These are phyloP conservation scores for Callyntrura sp. DNA, from an alignment of 2,888 invertebrate genomes.

Conservation along the genomic window DNA sequence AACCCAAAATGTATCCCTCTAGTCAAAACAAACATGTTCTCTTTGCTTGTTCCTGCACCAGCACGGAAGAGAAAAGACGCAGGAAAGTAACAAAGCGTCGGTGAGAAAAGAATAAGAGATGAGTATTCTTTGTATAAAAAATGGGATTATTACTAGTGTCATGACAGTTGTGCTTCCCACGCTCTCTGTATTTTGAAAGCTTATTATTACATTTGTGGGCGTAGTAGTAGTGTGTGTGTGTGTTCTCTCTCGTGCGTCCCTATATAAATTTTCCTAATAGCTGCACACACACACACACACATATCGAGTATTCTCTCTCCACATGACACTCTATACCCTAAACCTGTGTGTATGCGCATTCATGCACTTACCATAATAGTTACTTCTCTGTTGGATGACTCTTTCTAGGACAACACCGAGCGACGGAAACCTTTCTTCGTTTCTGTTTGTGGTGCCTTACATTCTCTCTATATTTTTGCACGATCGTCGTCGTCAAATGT, in stretches of 20 bases:
- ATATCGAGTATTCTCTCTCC: neutral
- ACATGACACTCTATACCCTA: neutral
- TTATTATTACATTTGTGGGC: slow-evolving; percentile 53
- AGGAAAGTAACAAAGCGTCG: neutral
- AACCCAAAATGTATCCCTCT: neutral
- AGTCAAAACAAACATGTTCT: slow-evolving; percentile 42
- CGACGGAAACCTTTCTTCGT: slow-evolving; percentile 18
- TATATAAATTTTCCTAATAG: neutral
- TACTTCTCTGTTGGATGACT: slow-evolving; percentile 27
- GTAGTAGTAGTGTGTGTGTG: neutral
- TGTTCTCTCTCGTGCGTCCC: neutral
- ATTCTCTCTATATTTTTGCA: neutral
- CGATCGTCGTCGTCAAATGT: slow-evolving; percentile 7
- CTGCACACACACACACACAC: neutral
- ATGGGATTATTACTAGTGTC: slow-evolving; percentile 59
- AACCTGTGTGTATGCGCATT: neutral
- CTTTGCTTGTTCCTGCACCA: neutral
- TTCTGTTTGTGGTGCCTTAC: neutral
- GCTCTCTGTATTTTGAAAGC: slow-evolving; percentile 48
- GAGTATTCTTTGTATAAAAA: slow-evolving; percentile 54
- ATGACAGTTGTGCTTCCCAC: slow-evolving; percentile 62
- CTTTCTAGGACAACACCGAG: slow-evolving; percentile 1
- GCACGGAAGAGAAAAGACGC: neutral
- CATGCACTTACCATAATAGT: slow-evolving; percentile 39
- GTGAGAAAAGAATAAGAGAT: slow-evolving; percentile 39